phyloP scores from a whole-genome alignment of 2,888 invertebrate species.

The Cenopis cana region DNA sequence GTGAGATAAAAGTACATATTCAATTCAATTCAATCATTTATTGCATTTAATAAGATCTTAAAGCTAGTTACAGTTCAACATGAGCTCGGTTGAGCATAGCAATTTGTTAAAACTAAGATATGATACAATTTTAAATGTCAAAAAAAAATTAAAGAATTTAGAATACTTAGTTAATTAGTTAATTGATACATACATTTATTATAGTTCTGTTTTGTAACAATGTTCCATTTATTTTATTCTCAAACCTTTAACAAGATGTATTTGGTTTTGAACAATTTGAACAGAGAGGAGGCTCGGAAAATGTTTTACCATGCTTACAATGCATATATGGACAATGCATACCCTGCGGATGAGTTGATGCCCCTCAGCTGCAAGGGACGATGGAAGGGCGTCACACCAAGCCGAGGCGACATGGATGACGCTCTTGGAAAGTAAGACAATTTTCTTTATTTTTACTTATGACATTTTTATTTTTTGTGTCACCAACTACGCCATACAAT shows the following conservation, averaged over 20 bases:
- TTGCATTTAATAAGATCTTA: no score
- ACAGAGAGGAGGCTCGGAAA: slow-evolving; percentile 94
- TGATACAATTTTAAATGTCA: no score
- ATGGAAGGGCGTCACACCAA: slow-evolving; percentile 94
- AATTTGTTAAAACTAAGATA: no score
- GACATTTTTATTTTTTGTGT: neutral
- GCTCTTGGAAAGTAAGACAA: slow-evolving; percentile 96
- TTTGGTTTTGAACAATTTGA: slow-evolving; percentile 51
- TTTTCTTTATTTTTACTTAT: neutral
- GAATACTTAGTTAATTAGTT: no score
- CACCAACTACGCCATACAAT: neutral
- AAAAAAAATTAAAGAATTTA: no score
- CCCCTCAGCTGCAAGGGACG: slow-evolving; percentile 97
- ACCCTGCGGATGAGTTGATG: slow-evolving; percentile 99
- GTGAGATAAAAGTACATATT: no score
- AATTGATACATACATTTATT: no score
- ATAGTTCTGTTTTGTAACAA: no score
- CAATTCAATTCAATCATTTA: no score
- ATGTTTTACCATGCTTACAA: slow-evolving; percentile 99
- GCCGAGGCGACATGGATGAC: slow-evolving; percentile 98
- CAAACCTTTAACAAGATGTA: neutral
- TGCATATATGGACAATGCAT: slow-evolving; percentile 98
- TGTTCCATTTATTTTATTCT: no score
- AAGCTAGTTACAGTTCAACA: no score
- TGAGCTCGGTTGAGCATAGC: no score